Base-by-base conservation (phyloP, 2,797 vertebrate species). In the Coracias cyanogaster region DNA sequence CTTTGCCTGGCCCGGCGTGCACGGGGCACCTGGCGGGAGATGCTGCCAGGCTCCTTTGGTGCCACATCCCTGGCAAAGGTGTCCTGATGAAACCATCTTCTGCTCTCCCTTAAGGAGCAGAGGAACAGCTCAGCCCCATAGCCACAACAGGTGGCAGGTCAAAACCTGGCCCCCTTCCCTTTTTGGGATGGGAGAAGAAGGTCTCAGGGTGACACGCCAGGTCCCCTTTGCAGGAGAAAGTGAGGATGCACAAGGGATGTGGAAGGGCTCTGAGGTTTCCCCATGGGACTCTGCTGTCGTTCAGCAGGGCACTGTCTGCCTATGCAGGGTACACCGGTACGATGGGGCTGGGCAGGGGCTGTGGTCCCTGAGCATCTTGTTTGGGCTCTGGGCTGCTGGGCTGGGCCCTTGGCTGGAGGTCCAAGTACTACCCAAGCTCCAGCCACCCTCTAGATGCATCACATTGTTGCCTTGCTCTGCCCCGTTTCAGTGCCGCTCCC, bases 381-480 rank as follows among this genome's bases (percentile, higher is more conserved):
- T 2, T 21, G 21, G 31, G 15, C 26, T 71, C 43, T 52, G 60
- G 43, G 28, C 18, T 79, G 48, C 54, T 57, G 77, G 33, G 19
- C 2, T 66, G 58, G 21, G 15, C 19, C 41, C 41, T 52, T 0
- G 6, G 15, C 28, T 71, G 62, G 26, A 48, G 31, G 33, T 39
- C 25, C 5, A 20, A 57, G 37, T 19, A 28, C n/a, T 48, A 22
- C 48, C 37, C 7, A 26, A 37, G 60, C 9, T 18, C 39, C 41
- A 58, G 37, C 13, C 31, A 9, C 11, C 6, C 0, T 5, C 13
- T 17, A 43, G 25, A 15, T 15, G 14, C 25, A n/a, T 81, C 37
- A 14, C 0, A 0, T 1, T 0, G 3, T 14, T 62, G 20, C 16
- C 28, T 71, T 35, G 51, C 51, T 35, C 39, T 18, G 10, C 14